Conservation (phyloP, 2,113 vertebrate species). For the Callipepla squamata region DNA sequence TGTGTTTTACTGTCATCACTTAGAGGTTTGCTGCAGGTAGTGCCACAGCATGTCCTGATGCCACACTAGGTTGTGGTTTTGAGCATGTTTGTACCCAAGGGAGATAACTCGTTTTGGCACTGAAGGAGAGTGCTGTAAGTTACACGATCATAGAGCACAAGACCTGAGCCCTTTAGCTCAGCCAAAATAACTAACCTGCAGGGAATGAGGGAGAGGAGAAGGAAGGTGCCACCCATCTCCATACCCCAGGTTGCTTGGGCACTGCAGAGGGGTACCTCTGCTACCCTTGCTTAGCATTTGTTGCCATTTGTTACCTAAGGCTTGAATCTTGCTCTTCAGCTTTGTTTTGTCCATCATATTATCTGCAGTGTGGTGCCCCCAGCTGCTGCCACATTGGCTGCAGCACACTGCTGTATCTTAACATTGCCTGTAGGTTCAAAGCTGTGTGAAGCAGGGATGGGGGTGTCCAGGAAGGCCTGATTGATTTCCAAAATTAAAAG, state of each 20-base stretch:
- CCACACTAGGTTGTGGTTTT: not conserved
- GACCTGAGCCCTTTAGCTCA: not conserved
- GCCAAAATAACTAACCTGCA: not conserved
- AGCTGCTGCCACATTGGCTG: not conserved
- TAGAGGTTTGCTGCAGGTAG: not conserved
- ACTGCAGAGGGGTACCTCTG: too few relatives aligned
- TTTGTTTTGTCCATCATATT: not conserved
- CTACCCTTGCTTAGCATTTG: not conserved
- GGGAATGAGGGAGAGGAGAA: not conserved
- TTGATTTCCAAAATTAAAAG: not conserved
- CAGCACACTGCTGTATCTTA: not conserved
- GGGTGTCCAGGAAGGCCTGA: not conserved
- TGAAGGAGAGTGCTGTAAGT: not conserved
- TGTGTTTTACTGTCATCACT: not conserved
- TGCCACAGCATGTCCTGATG: not conserved
- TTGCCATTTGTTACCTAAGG: not conserved
- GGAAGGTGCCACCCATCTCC: not conserved
- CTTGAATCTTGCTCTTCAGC: not conserved
- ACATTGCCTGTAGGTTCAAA: not conserved
- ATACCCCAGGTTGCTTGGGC: not conserved
- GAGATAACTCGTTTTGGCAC: not conserved
- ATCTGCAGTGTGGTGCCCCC: not conserved
- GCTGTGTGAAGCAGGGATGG: not conserved
- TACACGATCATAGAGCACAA: too few relatives aligned
- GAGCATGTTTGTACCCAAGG: not conserved